These are phyloP conservation scores for Stomorhina lunata DNA, from an alignment of 2,888 invertebrate species.

Conservation along the genomic window DNA sequence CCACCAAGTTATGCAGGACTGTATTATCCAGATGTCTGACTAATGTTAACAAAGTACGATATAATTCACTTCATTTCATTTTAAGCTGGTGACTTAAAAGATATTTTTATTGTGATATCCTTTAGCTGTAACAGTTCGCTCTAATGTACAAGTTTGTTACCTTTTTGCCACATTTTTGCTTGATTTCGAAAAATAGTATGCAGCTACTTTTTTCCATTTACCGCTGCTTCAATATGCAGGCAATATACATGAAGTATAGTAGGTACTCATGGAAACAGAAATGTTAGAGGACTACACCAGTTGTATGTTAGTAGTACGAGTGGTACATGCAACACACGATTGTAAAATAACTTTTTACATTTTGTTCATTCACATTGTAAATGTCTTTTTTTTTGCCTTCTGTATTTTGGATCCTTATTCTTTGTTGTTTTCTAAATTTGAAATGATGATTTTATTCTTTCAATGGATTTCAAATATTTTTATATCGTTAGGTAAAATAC, in stretches of 20 bases:
- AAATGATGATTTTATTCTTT: constrained; percentile 13
- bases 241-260: not conserved
- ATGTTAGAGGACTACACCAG: not conserved
- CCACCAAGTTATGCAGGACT: no score
- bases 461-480: no score
- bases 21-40: no score
- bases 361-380: constrained; percentile 13
- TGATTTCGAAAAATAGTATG: constrained; percentile 4
- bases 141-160: no score
- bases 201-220: constrained; percentile 1
- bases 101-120: no score
- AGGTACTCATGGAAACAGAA: constrained; percentile 28
- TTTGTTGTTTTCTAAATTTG: constrained; percentile 23
- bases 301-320: not conserved
- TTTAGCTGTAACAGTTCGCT: no score
- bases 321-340: constrained; percentile 32
- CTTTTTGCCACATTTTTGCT: constrained; percentile 14
- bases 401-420: constrained; percentile 20
- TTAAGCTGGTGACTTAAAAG: no score
- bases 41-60: no score
- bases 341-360: constrained; percentile 9
- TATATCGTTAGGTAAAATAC: no score
- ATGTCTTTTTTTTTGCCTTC: not conserved
- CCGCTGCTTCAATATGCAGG: not conserved
- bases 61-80: no score